phyloP scores from a whole-genome alignment of 2,113 vertebrate genomes.

The Bubo blakistoni region DNA sequence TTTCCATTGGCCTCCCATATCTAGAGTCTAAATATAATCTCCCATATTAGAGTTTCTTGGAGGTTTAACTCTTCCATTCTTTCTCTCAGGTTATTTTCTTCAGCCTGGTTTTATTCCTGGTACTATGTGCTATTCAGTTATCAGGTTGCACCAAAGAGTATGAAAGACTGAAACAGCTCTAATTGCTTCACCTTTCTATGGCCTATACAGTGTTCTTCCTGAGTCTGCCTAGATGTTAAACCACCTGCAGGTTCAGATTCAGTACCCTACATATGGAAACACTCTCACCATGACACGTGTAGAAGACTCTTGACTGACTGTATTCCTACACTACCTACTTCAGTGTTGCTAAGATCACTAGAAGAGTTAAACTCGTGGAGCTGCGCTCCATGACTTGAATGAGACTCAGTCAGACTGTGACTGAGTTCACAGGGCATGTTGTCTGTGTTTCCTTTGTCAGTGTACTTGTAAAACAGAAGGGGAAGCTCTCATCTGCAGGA shows the following conservation, averaged over 20 bases:
- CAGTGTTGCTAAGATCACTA: background rate
- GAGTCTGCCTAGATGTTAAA: background rate
- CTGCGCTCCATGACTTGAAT: background rate
- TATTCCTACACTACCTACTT: background rate
- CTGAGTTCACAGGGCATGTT: background rate
- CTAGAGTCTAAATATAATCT: background rate
- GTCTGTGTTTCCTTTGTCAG: background rate
- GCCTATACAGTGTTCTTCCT: background rate
- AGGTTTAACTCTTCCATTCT: background rate
- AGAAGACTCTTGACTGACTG: background rate
- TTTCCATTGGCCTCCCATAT: background rate
- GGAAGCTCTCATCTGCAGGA: background rate
- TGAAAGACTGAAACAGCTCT: background rate
- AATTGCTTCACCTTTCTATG: background rate
- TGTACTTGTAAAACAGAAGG: background rate
- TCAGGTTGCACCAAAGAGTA: background rate
- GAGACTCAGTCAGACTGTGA: background rate
- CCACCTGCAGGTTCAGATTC: background rate
- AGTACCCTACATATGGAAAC: background rate
- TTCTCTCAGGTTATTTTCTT: background rate
- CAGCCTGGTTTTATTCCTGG: background rate
- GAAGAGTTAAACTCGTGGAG: background rate
- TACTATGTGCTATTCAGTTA: background rate
- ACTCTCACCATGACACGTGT: background rate
- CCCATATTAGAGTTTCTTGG: background rate